Evolutionary conservation across 2,113 vertebrate species (phyloP).

Genomic region (Antennarius striatus): DNA sequence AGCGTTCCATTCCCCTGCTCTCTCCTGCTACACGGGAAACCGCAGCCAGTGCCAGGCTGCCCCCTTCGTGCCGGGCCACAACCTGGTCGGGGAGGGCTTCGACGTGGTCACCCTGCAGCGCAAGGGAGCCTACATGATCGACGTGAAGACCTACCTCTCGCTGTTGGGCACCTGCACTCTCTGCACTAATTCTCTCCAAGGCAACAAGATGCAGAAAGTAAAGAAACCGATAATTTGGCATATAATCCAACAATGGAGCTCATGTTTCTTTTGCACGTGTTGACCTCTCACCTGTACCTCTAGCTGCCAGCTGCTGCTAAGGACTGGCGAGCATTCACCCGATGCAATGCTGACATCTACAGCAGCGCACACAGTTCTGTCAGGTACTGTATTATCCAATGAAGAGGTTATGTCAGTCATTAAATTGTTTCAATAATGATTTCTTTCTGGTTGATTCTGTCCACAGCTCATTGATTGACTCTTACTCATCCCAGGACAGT

Average conservation of each 20-base stretch:
- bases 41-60: slow-evolving; percentile 26
- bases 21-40: slow-evolving; percentile 1
- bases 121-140: slow-evolving; percentile 65
- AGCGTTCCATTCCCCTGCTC: neutral
- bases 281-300: neutral
- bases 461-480: slow-evolving; percentile 31
- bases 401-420: too few relatives aligned
- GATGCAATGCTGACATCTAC: neutral
- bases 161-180: slow-evolving; percentile 36
- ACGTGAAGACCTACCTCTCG: slow-evolving; percentile 36
- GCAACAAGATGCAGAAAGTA: slow-evolving; percentile 33
- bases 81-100: slow-evolving; percentile 73
- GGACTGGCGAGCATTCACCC: slow-evolving; percentile 45
- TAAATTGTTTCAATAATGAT: too few relatives aligned
- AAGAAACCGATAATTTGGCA: neutral
- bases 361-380: neutral
- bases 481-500: slow-evolving; percentile 8
- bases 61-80: slow-evolving; percentile 61
- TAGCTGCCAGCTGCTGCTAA: slow-evolving; percentile 49
- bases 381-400: slow-evolving; percentile 24
- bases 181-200: slow-evolving; percentile 42
- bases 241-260: rapidly evolving
- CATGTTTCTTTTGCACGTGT: neutral
- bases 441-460: neutral
- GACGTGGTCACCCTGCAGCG: slow-evolving; percentile 71